A percentile compares a stretch with the other conserved stretches of the same genome.
Conservation (phyloP, 2,888 invertebrate genomes). For the Phengaris arion region DNA sequence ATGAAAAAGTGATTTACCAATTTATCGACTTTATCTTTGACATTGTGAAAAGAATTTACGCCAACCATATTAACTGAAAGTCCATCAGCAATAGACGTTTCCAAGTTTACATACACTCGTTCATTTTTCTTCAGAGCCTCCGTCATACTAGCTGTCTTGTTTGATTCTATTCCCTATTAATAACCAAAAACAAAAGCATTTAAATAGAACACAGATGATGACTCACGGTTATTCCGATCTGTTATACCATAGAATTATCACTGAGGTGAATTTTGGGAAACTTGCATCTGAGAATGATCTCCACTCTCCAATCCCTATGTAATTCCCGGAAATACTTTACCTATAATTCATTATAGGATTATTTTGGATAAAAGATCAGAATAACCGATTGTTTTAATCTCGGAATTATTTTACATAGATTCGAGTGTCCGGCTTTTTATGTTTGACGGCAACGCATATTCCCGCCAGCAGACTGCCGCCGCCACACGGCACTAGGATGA, state of each 20-base stretch:
- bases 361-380: too few species aligned
- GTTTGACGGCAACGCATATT: constrained; percentile 90
- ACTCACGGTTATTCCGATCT: too few species aligned
- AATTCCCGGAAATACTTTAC: too few species aligned
- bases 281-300: too few species aligned
- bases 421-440: constrained; percentile 88
- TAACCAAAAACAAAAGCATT: neutral
- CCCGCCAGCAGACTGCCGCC: constrained; percentile 95
- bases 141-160: constrained; percentile 64
- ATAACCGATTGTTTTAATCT: neutral
- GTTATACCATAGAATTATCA: too few species aligned
- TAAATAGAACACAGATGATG: too few species aligned
- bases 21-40: constrained; percentile 67
- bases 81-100: constrained; percentile 91
- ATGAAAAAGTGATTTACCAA: constrained; percentile 55
- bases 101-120: constrained; percentile 82
- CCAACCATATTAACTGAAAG: constrained; percentile 71
- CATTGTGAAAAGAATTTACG: constrained; percentile 63
- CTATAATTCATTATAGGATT: too few species aligned
- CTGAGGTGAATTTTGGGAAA: too few species aligned
- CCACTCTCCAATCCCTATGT: too few species aligned
- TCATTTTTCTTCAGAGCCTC: constrained; percentile 82
- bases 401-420: constrained; percentile 86
- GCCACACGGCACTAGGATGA: constrained; percentile 93
- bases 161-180: constrained; percentile 61